phyloP scores from a whole-genome alignment of 2,113 vertebrate species.

The Mus musculus region GRCm39 chr14:47928501-47929000 shows the following conservation, averaged over 20 bases:
- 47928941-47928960: not conserved
- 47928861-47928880: not conserved
- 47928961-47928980: not conserved
- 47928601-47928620: constrained; percentile 16
- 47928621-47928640: not conserved
- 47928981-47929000: constrained; percentile 28
- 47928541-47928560: constrained; percentile 9
- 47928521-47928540: not conserved
- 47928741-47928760: not conserved
- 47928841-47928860: not conserved
- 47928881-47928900: not conserved
- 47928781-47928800: not conserved
- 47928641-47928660: not conserved
- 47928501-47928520: not conserved
- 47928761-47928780: not conserved
- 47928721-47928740: not conserved
- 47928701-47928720: not conserved
- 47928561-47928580: not conserved
- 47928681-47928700: constrained; percentile 7
- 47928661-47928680: not conserved
- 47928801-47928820: constrained; percentile 11
- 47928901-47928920: not conserved
- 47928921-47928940: constrained; percentile 30
- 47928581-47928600: not conserved
- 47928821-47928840: constrained; percentile 14